These are phyloP conservation scores for Lonchura striata DNA, from an alignment of 2,113 vertebrate genomes.

Conservation along the genomic window DNA sequence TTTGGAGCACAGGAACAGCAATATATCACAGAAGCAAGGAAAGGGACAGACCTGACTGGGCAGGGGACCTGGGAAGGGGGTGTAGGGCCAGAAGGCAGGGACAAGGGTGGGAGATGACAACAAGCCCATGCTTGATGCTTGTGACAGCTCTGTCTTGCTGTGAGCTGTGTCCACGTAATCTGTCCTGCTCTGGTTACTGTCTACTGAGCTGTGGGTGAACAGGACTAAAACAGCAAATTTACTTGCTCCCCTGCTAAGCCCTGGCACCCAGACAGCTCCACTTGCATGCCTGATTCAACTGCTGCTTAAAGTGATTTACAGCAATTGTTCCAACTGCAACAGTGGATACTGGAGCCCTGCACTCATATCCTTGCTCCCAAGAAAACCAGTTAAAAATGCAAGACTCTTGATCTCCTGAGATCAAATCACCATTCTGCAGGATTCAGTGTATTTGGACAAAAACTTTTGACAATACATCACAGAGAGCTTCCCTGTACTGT, in stretches of 20 bases:
- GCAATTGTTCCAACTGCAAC: not conserved
- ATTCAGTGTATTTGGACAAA: not conserved
- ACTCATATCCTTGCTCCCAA: not conserved
- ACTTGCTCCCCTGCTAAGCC: not conserved
- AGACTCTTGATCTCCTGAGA: not conserved
- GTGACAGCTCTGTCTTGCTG: not conserved
- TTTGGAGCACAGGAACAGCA: not conserved
- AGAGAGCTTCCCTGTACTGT: not conserved
- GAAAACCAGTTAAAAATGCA: not conserved
- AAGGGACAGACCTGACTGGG: not conserved
- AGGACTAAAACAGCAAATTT: not conserved
- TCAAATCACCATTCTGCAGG: not conserved
- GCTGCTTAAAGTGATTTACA: not conserved
- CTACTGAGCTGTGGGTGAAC: not conserved
- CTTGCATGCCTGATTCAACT: not conserved
- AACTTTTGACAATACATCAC: not conserved
- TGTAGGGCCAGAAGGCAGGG: not conserved
- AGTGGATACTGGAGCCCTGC: not conserved
- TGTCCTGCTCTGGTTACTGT: not conserved
- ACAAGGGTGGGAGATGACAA: not conserved
- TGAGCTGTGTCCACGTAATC: not conserved
- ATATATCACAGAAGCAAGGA: not conserved
- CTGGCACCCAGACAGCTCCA: not conserved
- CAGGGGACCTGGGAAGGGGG: not conserved
- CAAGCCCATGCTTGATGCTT: accelerated